Evolutionary conservation across 2,797 vertebrate species (phyloP).

Genomic region (Artibeus jamaicensis): DNA sequence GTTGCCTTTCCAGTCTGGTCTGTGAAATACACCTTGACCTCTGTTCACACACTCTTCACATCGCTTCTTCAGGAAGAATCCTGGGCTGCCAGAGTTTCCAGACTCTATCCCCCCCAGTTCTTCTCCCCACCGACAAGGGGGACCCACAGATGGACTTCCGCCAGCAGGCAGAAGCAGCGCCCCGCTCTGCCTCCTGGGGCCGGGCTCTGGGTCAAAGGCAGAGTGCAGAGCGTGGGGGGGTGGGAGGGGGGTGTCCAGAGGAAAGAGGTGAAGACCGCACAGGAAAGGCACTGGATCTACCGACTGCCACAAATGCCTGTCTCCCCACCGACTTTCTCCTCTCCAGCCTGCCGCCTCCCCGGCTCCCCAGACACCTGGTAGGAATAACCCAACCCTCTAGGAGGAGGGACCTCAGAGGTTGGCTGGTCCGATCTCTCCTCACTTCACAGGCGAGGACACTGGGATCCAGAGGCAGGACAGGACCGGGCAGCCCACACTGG

Average conservation of each 20-base stretch:
- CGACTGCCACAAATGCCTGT: background rate
- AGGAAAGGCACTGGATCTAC: background rate
- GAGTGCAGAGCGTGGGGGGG: background rate
- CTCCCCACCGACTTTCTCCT: background rate
- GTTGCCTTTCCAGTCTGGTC: background rate
- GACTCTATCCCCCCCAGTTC: background rate
- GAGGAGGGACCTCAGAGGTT: background rate
- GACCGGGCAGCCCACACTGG: fast-evolving
- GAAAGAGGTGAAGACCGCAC: background rate
- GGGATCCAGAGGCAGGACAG: background rate
- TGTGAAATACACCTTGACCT: background rate
- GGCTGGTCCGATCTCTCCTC: background rate
- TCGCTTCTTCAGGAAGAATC: background rate
- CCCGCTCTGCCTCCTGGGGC: too few relatives aligned
- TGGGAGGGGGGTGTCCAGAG: background rate
- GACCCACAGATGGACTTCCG: background rate
- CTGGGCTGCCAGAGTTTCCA: background rate
- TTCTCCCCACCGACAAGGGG: background rate
- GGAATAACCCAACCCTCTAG: background rate
- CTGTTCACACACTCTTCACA: background rate
- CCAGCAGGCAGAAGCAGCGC: background rate
- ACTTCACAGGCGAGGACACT: background rate
- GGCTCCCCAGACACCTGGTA: background rate
- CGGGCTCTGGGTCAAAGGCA: background rate
- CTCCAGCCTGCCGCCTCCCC: too few relatives aligned